Evolutionary conservation across 2,888 invertebrate species (phyloP).

Genomic region (Metalampra italica): DNA sequence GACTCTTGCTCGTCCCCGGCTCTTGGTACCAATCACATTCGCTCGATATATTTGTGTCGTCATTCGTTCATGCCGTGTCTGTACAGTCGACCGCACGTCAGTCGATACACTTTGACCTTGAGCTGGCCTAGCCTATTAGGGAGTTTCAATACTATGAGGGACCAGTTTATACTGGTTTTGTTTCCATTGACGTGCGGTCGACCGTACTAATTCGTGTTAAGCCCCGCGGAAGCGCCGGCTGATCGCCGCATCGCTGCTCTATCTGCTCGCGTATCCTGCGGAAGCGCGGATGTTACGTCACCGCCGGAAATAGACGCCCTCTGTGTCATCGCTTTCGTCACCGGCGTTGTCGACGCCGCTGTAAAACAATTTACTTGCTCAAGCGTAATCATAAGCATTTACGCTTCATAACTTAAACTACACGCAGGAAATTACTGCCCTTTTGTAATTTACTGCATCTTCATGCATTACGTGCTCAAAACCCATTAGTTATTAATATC

Average conservation of each 20-base stretch:
- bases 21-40: too few relatives aligned
- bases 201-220: constrained; percentile 21
- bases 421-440: constrained; percentile 35
- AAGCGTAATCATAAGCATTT: constrained; percentile 13
- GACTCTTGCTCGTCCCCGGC: too few relatives aligned
- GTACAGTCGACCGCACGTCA: too few relatives aligned
- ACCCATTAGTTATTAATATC: too few relatives aligned
- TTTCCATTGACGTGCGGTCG: too few relatives aligned
- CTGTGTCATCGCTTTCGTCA: constrained; percentile 61
- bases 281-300: constrained; percentile 74
- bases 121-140: too few relatives aligned
- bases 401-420: constrained; percentile 2
- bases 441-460: not conserved
- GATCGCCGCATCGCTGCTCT: constrained; percentile 37
- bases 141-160: too few relatives aligned
- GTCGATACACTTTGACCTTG: too few relatives aligned
- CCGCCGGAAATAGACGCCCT: constrained; percentile 72
- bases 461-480: too few relatives aligned
- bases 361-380: constrained; percentile 14
- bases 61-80: too few relatives aligned
- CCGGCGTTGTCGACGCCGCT: constrained; percentile 12
- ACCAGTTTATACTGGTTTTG: too few relatives aligned
- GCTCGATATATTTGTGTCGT: too few relatives aligned
- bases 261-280: constrained; percentile 63
- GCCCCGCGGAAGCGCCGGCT: constrained; percentile 56